These are phyloP conservation scores for Dendrolimus pini DNA, from an alignment of 2,888 invertebrate species.

Conservation along the genomic window DNA sequence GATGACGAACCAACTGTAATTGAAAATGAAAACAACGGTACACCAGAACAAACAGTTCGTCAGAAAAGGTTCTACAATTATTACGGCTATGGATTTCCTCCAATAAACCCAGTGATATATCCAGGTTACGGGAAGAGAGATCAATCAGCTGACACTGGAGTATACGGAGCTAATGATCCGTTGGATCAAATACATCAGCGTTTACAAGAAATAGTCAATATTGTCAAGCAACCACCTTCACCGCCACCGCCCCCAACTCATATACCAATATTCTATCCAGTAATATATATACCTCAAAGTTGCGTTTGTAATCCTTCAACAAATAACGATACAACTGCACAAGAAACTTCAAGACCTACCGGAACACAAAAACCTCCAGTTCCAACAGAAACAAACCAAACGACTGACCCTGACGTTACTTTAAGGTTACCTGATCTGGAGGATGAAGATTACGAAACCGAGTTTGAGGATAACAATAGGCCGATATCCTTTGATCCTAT, in stretches of 20 bases:
- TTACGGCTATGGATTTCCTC: conserved; percentile 30
- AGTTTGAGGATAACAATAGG: conserved; percentile 28
- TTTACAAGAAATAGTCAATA: conserved; percentile 33
- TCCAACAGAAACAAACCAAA: conserved; percentile 13
- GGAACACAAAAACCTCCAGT: conserved; percentile 5
- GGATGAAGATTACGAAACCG: conserved; percentile 19
- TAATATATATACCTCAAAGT: conserved; percentile 36
- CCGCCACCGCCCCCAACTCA: conserved; percentile 24
- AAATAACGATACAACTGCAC: conserved; percentile 6
- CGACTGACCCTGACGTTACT: conserved; percentile 22
- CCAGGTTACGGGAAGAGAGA: conserved; percentile 28
- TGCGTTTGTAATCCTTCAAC: conserved; percentile 32
- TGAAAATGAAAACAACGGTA: conserved; percentile 18
- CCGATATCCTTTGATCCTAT: conserved; percentile 49
- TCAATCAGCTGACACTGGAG: conserved; percentile 20
- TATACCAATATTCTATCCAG: conserved; percentile 39
- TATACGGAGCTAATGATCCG: conserved; percentile 33
- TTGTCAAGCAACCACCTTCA: conserved; percentile 27
- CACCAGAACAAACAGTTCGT: conserved; percentile 26
- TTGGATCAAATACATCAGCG: conserved; percentile 33
- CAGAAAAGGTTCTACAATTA: conserved; percentile 44
- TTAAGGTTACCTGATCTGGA: conserved; percentile 42
- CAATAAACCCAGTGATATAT: conserved; percentile 27
- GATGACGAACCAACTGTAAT: conserved; percentile 20
- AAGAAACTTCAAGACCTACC: conserved; percentile 8